phyloP scores from a whole-genome alignment of 2,888 invertebrate genomes.

The Drosophila paramelanica region DNA sequence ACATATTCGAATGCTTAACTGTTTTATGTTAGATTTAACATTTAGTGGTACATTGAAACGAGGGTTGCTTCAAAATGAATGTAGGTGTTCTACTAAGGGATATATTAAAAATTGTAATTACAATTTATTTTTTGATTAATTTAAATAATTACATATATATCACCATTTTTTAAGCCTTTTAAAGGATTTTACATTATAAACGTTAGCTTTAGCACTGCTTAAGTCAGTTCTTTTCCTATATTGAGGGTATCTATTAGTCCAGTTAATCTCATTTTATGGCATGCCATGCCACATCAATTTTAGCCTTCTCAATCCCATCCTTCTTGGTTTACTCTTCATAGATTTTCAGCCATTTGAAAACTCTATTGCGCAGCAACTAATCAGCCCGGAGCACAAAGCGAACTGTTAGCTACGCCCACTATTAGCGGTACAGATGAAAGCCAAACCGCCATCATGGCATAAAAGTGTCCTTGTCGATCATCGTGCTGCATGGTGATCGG shows the following conservation, averaged over 20 bases:
- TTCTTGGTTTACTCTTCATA: neutral
- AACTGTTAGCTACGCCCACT: constrained; percentile 55
- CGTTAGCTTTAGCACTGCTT: too few species aligned
- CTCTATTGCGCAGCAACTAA: constrained; percentile 35
- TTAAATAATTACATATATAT: too few species aligned
- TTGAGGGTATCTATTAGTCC: too few species aligned
- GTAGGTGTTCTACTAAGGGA: neutral
- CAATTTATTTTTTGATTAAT: neutral
- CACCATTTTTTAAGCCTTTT: too few species aligned
- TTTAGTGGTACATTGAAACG: neutral
- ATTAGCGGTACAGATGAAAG: constrained; percentile 68
- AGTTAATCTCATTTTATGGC: too few species aligned
- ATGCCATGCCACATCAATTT: neutral
- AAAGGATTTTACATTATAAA: too few species aligned
- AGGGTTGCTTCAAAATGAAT: too few species aligned
- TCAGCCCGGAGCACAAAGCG: constrained; percentile 16
- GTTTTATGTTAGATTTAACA: neutral
- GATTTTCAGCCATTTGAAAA: constrained; percentile 17
- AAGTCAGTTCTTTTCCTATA: too few species aligned
- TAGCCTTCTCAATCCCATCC: constrained; percentile 23
- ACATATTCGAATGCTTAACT: neutral
- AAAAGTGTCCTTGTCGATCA: constrained; percentile 78
- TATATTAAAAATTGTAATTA: neutral
- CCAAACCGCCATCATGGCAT: constrained; percentile 36
- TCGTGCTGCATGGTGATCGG: constrained; percentile 14